Evolutionary conservation across 1,140 invertebrate species (phyloP).

Genomic region (Saccostrea echinata): DNA sequence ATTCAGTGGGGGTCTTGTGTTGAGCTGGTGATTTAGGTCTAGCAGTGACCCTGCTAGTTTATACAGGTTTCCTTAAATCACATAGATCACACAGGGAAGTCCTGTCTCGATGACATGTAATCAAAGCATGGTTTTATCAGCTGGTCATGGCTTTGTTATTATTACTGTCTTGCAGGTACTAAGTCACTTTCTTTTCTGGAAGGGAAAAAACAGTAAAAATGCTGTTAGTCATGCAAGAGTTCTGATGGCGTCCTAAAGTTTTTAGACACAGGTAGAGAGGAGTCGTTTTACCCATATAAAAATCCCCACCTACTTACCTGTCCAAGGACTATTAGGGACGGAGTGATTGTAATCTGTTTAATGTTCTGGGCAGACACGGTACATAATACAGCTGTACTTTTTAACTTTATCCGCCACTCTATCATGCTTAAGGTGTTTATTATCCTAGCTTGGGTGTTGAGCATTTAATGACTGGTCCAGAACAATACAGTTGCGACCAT

Average conservation of each 20-base stretch:
- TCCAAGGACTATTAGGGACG: background rate
- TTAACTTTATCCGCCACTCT: constrained; percentile 18
- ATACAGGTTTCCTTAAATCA: constrained; percentile 6
- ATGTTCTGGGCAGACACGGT: constrained; percentile 16
- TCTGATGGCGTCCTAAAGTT: background rate
- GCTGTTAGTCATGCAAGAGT: background rate
- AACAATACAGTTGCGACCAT: background rate
- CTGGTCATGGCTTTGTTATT: background rate
- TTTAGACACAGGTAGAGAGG: background rate
- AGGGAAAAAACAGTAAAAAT: background rate
- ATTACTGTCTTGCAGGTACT: background rate
- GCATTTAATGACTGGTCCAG: background rate
- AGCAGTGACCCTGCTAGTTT: background rate
- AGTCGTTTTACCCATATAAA: constrained; percentile 19
- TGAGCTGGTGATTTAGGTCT: constrained; percentile 27
- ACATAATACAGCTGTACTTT: background rate
- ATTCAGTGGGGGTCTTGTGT: constrained; percentile 11
- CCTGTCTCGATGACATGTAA: background rate
- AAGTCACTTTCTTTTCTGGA: background rate
- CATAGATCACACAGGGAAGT: constrained; percentile 19
- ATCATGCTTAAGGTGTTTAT: constrained; percentile 27
- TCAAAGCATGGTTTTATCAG: constrained; percentile 23
- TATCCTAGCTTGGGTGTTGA: background rate
- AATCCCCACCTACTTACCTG: constrained; percentile 4
- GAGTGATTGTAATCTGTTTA: background rate